Evolutionary conservation across 2,797 vertebrate species (phyloP).

Genomic region (Onychomys leucogaster): DNA sequence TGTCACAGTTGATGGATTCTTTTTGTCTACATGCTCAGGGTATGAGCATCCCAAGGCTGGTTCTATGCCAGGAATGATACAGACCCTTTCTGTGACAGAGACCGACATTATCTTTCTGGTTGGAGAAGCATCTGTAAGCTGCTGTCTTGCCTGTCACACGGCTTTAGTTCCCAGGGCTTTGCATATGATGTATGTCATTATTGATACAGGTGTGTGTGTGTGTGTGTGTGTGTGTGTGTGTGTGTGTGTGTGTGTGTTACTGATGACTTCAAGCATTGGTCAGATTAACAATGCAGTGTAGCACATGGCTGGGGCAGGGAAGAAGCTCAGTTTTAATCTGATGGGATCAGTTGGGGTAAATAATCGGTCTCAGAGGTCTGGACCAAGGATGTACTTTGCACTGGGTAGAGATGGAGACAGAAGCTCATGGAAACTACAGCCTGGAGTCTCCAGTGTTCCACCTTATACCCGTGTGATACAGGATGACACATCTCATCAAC

Average conservation of each 20-base stretch:
- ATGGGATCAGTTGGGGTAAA: background rate
- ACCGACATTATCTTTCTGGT: constrained; percentile 15
- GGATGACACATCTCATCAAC: background rate
- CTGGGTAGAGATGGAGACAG: background rate
- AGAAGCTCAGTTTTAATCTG: background rate
- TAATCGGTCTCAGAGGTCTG: background rate
- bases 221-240: background rate
- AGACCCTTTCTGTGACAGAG: constrained; percentile 6
- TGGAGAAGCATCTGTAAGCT: background rate
- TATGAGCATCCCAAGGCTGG: constrained; percentile 51
- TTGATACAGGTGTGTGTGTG: background rate
- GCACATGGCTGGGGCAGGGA: background rate
- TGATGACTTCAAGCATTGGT: background rate
- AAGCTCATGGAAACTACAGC: background rate
- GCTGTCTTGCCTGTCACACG: background rate
- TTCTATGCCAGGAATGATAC: constrained; percentile 2
- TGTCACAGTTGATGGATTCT: constrained; percentile 74
- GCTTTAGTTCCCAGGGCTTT: background rate
- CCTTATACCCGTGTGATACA: background rate
- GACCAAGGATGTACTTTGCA: background rate
- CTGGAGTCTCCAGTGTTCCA: background rate
- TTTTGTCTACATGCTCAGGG: constrained; percentile 50
- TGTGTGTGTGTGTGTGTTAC: background rate
- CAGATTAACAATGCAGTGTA: background rate
- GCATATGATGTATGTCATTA: background rate